Conservation (phyloP, 2,797 vertebrate genomes). For the Phalanger gymnotis region DNA sequence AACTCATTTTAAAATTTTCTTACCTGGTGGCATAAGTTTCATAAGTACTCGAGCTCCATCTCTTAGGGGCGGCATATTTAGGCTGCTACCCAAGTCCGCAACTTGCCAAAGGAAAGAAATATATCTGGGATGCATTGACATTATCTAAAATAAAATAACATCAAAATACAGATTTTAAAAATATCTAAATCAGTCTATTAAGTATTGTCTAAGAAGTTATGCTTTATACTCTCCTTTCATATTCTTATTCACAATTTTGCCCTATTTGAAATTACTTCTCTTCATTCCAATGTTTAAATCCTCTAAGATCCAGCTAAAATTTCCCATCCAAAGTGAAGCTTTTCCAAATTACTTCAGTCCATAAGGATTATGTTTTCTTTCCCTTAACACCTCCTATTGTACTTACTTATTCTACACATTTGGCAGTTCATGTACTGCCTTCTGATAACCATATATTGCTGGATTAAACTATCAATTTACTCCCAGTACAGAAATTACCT, state of each 20-base stretch:
- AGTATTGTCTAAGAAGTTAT: neutral
- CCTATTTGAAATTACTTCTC: neutral
- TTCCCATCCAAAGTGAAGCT: neutral
- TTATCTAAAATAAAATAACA: conserved; percentile 90
- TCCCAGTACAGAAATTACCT: neutral
- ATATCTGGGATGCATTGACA: conserved; percentile 98
- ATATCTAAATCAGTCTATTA: neutral
- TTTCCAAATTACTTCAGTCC: neutral
- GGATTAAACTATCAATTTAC: neutral
- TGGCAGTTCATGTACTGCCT: neutral
- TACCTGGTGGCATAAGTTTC: conserved; percentile 99
- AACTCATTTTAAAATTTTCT: conserved; percentile 39
- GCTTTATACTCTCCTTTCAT: neutral
- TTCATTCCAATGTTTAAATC: neutral
- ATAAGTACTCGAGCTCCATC: conserved; percentile 98
- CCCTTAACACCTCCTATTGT: neutral
- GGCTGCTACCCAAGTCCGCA: conserved; percentile 96
- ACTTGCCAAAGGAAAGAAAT: conserved; percentile 99
- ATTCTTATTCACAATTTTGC: neutral
- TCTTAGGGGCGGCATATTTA: conserved; percentile 98
- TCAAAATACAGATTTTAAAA: neutral
- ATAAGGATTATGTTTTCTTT: neutral
- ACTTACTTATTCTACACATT: neutral
- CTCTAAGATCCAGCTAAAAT: neutral
- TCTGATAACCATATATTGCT: neutral